Conservation (phyloP, 2,888 invertebrate genomes). For the Platycnemis pennipes region DNA sequence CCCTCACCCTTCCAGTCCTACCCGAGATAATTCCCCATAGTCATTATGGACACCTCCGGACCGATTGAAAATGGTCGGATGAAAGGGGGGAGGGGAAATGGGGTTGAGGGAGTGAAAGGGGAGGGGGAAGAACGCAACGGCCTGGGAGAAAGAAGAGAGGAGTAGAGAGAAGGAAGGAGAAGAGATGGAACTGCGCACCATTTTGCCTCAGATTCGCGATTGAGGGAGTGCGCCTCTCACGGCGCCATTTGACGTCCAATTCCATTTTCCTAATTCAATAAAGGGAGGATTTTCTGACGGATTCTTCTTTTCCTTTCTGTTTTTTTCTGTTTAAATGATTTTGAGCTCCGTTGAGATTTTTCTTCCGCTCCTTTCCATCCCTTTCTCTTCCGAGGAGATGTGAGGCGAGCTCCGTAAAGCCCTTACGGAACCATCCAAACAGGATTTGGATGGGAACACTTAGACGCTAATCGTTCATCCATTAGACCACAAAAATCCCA, state of each 20-base stretch:
- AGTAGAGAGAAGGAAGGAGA: neutral
- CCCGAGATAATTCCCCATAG: neutral
- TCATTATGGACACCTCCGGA: neutral
- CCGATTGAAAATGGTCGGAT: neutral
- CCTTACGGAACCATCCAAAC: neutral
- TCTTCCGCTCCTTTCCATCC: neutral
- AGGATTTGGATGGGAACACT: neutral
- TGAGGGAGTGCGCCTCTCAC: neutral
- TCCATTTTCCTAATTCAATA: slow-evolving; percentile 32
- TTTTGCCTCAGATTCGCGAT: too few species aligned
- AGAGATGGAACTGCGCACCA: neutral
- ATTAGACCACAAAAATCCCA: neutral
- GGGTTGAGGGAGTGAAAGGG: neutral
- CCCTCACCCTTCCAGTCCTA: neutral
- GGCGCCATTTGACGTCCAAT: slow-evolving; percentile 17
- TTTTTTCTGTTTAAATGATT: neutral
- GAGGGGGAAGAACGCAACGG: too few species aligned
- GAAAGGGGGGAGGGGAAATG: neutral
- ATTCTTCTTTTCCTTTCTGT: neutral
- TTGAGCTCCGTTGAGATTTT: neutral
- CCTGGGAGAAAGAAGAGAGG: too few species aligned
- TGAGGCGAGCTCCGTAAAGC: neutral
- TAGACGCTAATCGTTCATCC: neutral
- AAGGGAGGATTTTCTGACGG: neutral
- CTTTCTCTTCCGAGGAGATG: neutral